Evolutionary conservation across 2,797 vertebrate genomes (phyloP).

Genomic region (Emydoidea blandingii): DNA sequence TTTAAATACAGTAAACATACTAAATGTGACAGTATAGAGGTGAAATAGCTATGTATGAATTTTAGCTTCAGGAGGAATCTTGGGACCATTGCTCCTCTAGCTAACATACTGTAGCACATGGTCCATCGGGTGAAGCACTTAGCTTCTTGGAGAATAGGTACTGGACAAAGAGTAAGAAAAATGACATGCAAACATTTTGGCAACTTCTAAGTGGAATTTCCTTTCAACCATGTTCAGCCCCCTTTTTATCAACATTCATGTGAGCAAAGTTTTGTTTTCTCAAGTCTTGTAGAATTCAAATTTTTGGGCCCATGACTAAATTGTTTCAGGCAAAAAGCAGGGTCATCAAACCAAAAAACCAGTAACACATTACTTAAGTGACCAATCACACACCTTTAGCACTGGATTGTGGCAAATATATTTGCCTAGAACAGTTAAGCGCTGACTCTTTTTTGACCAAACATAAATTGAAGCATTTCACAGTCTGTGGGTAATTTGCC

Average conservation of each 20-base stretch:
- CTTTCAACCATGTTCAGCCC: background rate
- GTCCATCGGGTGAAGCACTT: background rate
- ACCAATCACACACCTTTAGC: background rate
- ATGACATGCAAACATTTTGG: background rate
- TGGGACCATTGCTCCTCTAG: background rate
- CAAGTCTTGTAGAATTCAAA: background rate
- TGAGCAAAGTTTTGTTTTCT: background rate
- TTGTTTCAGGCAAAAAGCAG: background rate
- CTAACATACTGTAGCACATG: background rate
- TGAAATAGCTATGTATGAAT: background rate
- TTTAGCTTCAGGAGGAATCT: background rate
- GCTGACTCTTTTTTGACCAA: background rate
- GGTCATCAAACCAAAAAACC: background rate
- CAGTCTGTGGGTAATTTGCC: background rate
- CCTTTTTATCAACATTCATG: background rate
- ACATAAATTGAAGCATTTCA: background rate
- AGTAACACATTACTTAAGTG: background rate
- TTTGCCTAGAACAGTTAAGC: background rate
- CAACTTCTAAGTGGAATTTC: background rate
- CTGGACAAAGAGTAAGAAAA: background rate
- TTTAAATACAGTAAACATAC: background rate
- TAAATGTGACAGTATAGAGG: background rate
- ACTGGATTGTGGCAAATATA: background rate
- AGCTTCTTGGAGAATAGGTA: background rate
- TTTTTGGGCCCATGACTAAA: background rate